Conservation (phyloP, 2,888 invertebrate species). For the Cephus pygmeus region DNA sequence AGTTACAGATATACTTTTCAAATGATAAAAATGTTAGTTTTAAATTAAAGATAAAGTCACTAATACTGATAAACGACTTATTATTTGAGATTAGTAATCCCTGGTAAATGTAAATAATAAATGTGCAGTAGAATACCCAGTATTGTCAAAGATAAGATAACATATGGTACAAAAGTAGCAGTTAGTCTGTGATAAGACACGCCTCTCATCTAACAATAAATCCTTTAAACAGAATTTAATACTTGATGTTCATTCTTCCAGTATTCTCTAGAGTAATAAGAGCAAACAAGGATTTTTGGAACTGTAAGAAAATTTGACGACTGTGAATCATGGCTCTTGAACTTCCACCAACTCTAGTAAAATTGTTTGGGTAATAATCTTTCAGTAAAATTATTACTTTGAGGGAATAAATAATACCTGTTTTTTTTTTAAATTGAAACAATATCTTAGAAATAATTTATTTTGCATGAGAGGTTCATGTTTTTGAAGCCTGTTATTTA, state of each 20-base stretch:
- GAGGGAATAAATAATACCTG: constrained; percentile 8
- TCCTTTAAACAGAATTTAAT: background rate
- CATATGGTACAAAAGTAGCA: background rate
- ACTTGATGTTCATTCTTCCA: background rate
- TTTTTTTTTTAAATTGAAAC: constrained; percentile 14
- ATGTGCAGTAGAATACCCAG: background rate
- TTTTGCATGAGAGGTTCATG: background rate
- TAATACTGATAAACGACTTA: background rate
- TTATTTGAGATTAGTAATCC: background rate
- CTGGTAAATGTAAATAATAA: background rate
- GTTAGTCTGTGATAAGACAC: background rate
- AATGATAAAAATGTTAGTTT: background rate
- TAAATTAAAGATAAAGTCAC: background rate
- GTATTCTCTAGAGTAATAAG: background rate
- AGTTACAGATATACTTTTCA: background rate
- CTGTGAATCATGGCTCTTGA: constrained; percentile 35
- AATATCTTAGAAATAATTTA: background rate
- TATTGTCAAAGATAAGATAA: background rate
- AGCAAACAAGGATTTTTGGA: background rate
- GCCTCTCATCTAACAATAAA: background rate
- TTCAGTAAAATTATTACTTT: background rate
- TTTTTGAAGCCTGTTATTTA: background rate
- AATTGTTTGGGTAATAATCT: constrained; percentile 46
- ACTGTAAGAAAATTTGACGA: background rate
- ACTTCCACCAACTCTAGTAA: constrained; percentile 44